Evolutionary conservation across 2,888 invertebrate species (phyloP).

Genomic region (Eubasilissa splendida): DNA sequence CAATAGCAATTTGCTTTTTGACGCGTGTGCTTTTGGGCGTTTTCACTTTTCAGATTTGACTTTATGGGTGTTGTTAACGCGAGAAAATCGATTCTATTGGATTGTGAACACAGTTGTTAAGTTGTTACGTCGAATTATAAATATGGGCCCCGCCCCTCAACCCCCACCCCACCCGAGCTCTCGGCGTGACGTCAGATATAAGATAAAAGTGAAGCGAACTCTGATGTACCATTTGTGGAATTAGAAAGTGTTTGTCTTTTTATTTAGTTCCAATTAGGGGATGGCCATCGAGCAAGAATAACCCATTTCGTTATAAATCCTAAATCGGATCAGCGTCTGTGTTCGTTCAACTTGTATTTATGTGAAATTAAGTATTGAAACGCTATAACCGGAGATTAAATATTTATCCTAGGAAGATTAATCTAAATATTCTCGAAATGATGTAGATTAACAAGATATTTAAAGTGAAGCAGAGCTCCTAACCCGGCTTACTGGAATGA

Average conservation of each 20-base stretch:
- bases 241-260: no score
- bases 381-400: no score
- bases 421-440: conserved; percentile 4
- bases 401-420: conserved; percentile 7
- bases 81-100: conserved; percentile 33
- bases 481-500: conserved; percentile 6
- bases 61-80: conserved; percentile 30
- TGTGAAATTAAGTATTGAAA: no score
- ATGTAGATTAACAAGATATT: conserved; percentile 30
- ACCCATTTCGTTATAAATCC: no score
- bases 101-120: neutral
- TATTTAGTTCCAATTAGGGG: no score
- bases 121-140: neutral
- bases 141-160: neutral
- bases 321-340: no score
- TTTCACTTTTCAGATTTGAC: conserved; percentile 33
- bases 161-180: neutral
- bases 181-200: neutral
- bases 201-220: no score
- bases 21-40: conserved; percentile 36
- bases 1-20: conserved; percentile 40
- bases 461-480: conserved; percentile 15
- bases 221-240: no score
- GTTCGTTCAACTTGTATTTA: no score
- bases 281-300: no score